Base-by-base conservation (phyloP, 2,113 vertebrate species). In the Forbesichthys agassizii region DNA sequence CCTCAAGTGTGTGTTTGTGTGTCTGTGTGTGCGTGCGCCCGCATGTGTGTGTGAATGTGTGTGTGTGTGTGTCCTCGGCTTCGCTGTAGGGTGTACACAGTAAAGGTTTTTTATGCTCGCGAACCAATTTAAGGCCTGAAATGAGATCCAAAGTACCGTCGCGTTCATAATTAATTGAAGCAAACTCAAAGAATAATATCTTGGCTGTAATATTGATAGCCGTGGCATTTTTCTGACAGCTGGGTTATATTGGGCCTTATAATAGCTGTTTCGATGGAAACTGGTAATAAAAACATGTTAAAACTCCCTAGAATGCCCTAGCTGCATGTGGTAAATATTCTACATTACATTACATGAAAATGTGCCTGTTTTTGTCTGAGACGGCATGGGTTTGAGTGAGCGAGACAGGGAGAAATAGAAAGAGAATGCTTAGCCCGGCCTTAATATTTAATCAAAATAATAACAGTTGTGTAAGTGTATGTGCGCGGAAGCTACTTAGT, bases 151-250 rank as follows among this genome's bases (percentile, higher is more conserved):
- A 86, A 88, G 83, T 70, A 80, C 74, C 79, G 63, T 81, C 86
- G 79, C 83, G 82, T 80, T 76, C 77, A 81, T 89, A 89, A 90
- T 90, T 89, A 90, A 91, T 90, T 90, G 84, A 90, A 90, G 86
- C 83, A 69, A 84, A 79, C 84, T 88, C 84, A 90, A 89, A 88
- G 87, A 89, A 90, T 89, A 82, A 86, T 88, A 88, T 87, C 88
- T 83, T 71, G 70, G 78, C 65, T 85, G 73, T 74, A 79, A 85
- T 87, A 86, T 86, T 83, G 85, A 91, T 88, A 87, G 80, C 76
- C 74, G 52, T 73, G 82, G 83, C 86, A 85, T 86, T 81, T 82
- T 86, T 78, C 78, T 86, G 86, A 87, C 86, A 89, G 87, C 85
- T 80, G 74, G 63, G 71, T 83, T 79, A 74, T 64, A 71, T 61